Base-by-base conservation (phyloP, 2,797 vertebrate species). In the Sebastes reedi region DNA sequence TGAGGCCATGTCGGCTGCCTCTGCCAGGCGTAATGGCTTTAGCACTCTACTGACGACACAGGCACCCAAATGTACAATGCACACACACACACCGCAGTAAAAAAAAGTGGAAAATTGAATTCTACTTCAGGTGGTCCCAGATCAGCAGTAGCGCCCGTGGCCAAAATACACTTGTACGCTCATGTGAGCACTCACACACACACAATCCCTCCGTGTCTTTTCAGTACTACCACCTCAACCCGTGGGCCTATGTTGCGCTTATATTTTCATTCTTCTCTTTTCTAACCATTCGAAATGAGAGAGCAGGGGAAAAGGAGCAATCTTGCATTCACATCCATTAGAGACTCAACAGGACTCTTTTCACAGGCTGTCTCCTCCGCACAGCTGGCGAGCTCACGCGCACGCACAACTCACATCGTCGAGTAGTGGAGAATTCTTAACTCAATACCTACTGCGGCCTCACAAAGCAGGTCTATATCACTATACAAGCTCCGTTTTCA, bases 111-210 rank as follows among this genome's bases (percentile, higher is more conserved):
- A 90, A 90, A 94, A 92, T 88, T 84, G 73, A 89, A 93, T 90
- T 90, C 84, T 85, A 92, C 85, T 89, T 90, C 69, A 91, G 91
- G 86, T 92, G 85, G 83, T 92, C 87, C 85, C 89, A 82, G 89
- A 88, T 91, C 89, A 91, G 80, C 70, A 85, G 79, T 81, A 65
- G 72, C 25, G 86, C 87, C 82, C 62, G 14, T 34, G 59, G 90
- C 80, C 79, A 88, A 91, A 91, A 89, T 72, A 85, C 81, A 80
- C 67, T 65, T 30, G 36, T 24, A 58, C 80, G 72, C 77, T 70
- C 75, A n/a, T 72, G 67, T 34, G 75, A 71, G 67, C 58, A 67
- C 72, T 72, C 18, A 24, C 72, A 77, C 64, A 67, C 55, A 56
- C 55, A 56, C 73, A 68, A 69, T 79, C 69, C 32, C 80, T 86